Evolutionary conservation across 2,797 vertebrate genomes (phyloP), one percentile per base, ranked within the genome.

Genomic region (Antennarius maculatus): DNA sequence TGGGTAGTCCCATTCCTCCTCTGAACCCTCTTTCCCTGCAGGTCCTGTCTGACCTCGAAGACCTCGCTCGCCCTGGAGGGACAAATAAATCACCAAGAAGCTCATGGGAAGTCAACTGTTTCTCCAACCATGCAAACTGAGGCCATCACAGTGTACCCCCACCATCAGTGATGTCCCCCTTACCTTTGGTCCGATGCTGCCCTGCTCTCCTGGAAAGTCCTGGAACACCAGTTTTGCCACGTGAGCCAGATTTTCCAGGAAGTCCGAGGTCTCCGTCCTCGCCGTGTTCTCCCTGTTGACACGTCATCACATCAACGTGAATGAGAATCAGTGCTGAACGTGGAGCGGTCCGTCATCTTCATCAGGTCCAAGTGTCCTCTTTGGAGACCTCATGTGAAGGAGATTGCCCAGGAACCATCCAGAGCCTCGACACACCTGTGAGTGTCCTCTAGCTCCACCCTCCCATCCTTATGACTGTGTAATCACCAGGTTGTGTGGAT

Each of bases 121-220:
- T 27, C 23, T 6, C 5, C 17, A 13, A 49, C 12, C 47, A 49
- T 11, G 17, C 8, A 5, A 34, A 34, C 8, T 34, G 8, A 34
- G 31, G 31, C 31, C 39, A 10, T 41, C 41, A 39, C 10, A 53
- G n/a, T 41, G 12, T 4, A 4, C 12, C 47, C 17, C 10, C 34
- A 29, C 28, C 16, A 46, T 47, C 3, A 23, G 23, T 2, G 6
- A 11, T n/a, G 45, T 60, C 13, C 5, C 8, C 46, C 56, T 77
- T 78, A 98, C 98, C 95, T 98, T 98, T 86, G 93, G 90, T 86
- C 98, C 98, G 72, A 96, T 91, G 66, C 88, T 91, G 13, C 98
- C 98, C 86, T 99, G 97, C 81, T 95, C 92, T 74, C 98, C 98
- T 0, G 95, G 97, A 54, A 54, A 99, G 94, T 74, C 98, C 98